A percentile compares a stretch with the other conserved stretches of the same genome.
Evolutionary conservation across 2,888 invertebrate species (phyloP).

Genomic region (Melipona beecheii): DNA sequence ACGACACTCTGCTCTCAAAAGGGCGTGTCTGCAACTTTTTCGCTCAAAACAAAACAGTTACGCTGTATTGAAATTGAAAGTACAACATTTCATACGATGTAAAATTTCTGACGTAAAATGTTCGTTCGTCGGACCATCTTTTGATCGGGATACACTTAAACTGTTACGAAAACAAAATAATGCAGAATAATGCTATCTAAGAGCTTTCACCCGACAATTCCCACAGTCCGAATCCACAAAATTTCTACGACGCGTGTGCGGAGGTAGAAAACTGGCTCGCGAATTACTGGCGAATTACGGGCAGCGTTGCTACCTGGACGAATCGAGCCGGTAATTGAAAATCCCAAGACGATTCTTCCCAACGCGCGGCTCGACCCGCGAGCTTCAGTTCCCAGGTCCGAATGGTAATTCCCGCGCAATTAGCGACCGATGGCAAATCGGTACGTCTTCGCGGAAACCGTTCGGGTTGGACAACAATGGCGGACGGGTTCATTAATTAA

Average conservation of each 20-base stretch:
- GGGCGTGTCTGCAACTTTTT: too few relatives aligned
- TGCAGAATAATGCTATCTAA: too few relatives aligned
- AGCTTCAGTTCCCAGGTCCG: conserved; percentile 16
- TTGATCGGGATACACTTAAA: too few relatives aligned
- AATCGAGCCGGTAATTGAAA: conserved; percentile 43
- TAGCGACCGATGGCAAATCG: conserved; percentile 50
- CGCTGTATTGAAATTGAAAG: too few relatives aligned
- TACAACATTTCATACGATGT: too few relatives aligned
- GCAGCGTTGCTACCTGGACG: not conserved
- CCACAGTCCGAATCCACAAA: not conserved
- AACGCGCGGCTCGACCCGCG: not conserved
- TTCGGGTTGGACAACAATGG: conserved; percentile 60
- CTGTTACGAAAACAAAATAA: too few relatives aligned
- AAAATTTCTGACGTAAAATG: too few relatives aligned
- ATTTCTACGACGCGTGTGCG: not conserved
- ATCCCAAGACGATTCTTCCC: conserved; percentile 40
- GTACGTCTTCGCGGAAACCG: conserved; percentile 54
- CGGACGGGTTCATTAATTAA: conserved; percentile 81
- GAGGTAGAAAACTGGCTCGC: not conserved
- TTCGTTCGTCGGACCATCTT: too few relatives aligned
- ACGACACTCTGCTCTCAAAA: too few relatives aligned
- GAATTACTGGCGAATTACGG: conserved; percentile 8
- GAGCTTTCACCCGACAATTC: too few relatives aligned
- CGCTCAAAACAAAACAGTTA: too few relatives aligned
- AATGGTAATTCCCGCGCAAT: conserved; percentile 46